Percentiles rank a stretch among this genome's conserved stretches.
Evolutionary conservation across 2,888 invertebrate species (phyloP).

Genomic region (Blomia tropicalis): DNA sequence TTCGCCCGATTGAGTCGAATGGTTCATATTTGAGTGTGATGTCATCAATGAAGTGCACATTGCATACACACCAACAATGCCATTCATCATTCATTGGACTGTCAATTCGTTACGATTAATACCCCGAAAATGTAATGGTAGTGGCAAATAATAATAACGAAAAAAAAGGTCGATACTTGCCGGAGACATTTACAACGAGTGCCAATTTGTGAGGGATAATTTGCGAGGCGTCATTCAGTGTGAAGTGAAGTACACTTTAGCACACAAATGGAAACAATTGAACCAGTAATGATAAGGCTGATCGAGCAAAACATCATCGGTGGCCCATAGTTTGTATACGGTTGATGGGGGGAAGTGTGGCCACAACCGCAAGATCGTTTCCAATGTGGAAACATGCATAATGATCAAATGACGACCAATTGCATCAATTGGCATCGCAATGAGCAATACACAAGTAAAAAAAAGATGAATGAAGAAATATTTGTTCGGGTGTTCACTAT

Average conservation of each 20-base stretch:
- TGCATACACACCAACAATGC: background rate
- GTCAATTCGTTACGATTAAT: no score
- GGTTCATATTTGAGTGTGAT: background rate
- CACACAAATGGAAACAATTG: background rate
- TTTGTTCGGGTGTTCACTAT: no score
- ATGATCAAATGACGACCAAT: no score
- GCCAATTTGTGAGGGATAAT: conserved; percentile 7
- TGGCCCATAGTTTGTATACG: background rate
- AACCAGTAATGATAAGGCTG: conserved; percentile 7
- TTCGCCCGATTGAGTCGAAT: background rate
- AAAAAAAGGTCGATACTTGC: background rate
- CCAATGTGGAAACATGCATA: no score
- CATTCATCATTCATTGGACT: background rate
- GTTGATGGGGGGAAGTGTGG: background rate
- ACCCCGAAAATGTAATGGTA: no score
- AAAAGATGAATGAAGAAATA: no score
- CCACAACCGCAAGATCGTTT: no score
- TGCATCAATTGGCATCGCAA: background rate
- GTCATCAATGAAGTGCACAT: background rate
- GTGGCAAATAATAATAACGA: background rate
- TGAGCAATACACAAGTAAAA: no score
- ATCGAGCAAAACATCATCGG: background rate
- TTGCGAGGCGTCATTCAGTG: conserved; percentile 6
- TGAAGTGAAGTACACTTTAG: background rate
- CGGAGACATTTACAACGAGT: conserved; percentile 7